Percentiles rank a stretch among this genome's conserved stretches.
phyloP scores from a whole-genome alignment of 2,113 vertebrate species.

The Ramphastos sulfuratus region DNA sequence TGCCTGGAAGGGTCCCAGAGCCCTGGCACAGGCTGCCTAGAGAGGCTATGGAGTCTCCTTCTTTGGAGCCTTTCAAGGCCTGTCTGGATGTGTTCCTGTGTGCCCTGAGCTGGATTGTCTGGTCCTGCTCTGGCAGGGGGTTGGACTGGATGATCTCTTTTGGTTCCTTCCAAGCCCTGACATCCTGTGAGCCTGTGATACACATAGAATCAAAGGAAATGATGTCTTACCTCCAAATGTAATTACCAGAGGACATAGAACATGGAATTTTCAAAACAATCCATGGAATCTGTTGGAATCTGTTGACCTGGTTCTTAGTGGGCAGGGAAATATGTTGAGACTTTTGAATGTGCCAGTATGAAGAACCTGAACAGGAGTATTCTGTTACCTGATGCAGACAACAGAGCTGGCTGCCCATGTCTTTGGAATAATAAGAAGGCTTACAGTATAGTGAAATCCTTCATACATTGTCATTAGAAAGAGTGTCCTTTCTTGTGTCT shows the following conservation, averaged over 20 bases:
- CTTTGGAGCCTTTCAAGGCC: too few species aligned
- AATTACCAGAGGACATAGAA: neutral
- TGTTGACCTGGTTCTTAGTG: neutral
- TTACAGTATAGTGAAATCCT: neutral
- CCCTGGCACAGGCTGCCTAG: too few species aligned
- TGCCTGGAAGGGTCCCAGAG: too few species aligned
- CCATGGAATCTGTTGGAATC: neutral
- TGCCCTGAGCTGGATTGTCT: too few species aligned
- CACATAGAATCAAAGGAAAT: neutral
- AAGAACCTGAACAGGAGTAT: accelerated
- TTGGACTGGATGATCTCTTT: too few species aligned
- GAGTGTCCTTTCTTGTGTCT: neutral
- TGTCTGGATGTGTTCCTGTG: too few species aligned
- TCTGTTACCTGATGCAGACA: neutral
- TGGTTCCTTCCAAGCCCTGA: too few species aligned
- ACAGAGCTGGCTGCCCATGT: neutral
- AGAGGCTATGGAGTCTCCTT: too few species aligned
- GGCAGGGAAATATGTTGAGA: accelerated
- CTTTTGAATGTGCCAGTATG: neutral
- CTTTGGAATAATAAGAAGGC: neutral
- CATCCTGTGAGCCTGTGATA: neutral
- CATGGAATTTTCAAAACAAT: neutral
- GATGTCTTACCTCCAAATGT: neutral
- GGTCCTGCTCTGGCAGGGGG: too few species aligned
- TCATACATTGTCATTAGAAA: neutral